Evolutionary conservation across 2,113 vertebrate species (phyloP), one percentile per base, ranked within the genome.

Genomic region (Anguilla japonica): DNA sequence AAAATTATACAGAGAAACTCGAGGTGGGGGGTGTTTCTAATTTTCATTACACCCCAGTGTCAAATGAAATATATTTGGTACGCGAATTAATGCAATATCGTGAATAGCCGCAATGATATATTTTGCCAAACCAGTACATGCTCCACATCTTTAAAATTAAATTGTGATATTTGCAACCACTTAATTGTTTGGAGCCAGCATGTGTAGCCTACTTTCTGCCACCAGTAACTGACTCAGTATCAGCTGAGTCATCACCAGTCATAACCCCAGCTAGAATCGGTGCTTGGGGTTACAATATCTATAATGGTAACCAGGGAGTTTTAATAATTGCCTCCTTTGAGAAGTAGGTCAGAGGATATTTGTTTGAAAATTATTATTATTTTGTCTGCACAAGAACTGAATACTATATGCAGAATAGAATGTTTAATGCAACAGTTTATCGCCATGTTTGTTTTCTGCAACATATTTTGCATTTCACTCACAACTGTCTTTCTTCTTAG

Each of bases 401-500:
- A 53, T 34, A 75, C 26, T 13, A 9, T 6, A 34, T 13, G n/a
- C 20, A 26, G 71, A 11, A 29, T 46, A 71, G 9, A 20, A 71
- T 75, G n/a, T 34, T 75, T 75, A 75, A 75, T 75, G 26, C 4
- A 14, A 13, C 26, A 75, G n/a, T 75, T n/a, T 13, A 75, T 75
- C 5, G 26, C 67, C 26, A 26, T 7, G 67, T 29, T 11, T 75
- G 26, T 75, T 8, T 13, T 53, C 26, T 34, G n/a, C 9, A 75
- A 29, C 11, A 34, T 26, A 60, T 34, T n/a, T 11, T 75, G 71
- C 71, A 75, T 13, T 75, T 0, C n/a, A 34, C 9, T 75, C 34
- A 75, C 4, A 9, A 75, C 0, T n/a, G 22, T 75, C 71, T 34
- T 75, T 34, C 90, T 83, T 43, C 93, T 43, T 93, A 99, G 97